Evolutionary conservation across 1,140 invertebrate genomes (phyloP), one percentile per base, ranked within the genome.

Genomic region (Helicoverpa zea): DNA sequence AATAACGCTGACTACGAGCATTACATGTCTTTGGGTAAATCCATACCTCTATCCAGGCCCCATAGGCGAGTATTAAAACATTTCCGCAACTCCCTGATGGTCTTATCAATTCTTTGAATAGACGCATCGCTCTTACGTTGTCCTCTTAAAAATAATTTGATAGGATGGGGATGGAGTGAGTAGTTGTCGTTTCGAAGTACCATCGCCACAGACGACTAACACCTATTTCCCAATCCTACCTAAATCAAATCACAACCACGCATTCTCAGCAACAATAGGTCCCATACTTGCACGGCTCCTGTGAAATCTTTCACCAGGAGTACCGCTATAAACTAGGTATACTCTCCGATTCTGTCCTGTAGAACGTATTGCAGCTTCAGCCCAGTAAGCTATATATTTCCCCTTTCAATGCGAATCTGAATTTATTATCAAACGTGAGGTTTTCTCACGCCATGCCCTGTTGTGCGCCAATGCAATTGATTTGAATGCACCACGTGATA

Each of bases 361-460:
- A 54, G 49, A 72, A 51, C 68, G n/a, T 12, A 51, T 72, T 52
- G 68, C 49, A 14, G 68, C n/a, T 72, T 30, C 23, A 51, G n/a
- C 68, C 68, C 68, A 72, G 68, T 54, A 30, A 52, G 68, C 68
- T 12, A 72, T 72, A 72, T 72, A 72, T 72, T 72, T 14, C 18
- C 49, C 16, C 47, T 72, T 51, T 51, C 49, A 51, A 72, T 72
- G 14, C 68, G 68, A 72, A 54, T 72, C 68, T 54, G 68, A 51
- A 72, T 72, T 72, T 72, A 72, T 72, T 72, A 52, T 72, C 68
- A 51, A 54, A 72, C 66, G 68, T 51, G 49, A 49, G 49, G 68
- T 72, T 72, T 52, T 72, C 68, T 72, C 68, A 72, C 68, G 49
- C 68, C 43, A 72, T 72, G 1, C n/a, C 68, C 2, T 72, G 47